Evolutionary conservation across 2,888 invertebrate genomes (phyloP).

Genomic region (Barypeithes pellucidus): DNA sequence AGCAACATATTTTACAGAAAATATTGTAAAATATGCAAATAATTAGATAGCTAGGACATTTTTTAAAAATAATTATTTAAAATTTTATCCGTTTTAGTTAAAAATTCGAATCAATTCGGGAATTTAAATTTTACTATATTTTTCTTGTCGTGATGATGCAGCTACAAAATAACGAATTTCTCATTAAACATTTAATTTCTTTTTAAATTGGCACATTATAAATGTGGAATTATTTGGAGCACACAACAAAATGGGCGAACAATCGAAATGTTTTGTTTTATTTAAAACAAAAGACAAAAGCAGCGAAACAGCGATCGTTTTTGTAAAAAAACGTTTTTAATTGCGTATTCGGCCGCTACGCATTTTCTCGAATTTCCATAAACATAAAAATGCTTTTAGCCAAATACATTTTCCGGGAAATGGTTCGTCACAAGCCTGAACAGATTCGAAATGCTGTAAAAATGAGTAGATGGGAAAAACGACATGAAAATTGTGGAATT

Average conservation of each 20-base stretch:
- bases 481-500: not conserved
- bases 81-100: too few relatives aligned
- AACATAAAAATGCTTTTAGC: constrained; percentile 24
- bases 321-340: constrained; percentile 11
- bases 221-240: not conserved
- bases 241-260: not conserved
- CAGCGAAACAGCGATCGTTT: not conserved
- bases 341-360: not conserved
- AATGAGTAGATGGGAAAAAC: not conserved
- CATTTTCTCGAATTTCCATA: constrained; percentile 22
- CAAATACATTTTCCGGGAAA: not conserved
- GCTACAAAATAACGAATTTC: too few relatives aligned
- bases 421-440: not conserved
- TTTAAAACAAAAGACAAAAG: constrained; percentile 6
- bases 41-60: too few relatives aligned
- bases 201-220: not conserved
- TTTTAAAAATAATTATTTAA: too few relatives aligned
- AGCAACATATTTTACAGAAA: too few relatives aligned
- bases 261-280: constrained; percentile 8
- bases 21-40: too few relatives aligned
- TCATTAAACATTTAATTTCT: too few relatives aligned
- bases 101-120: too few relatives aligned
- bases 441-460: not conserved
- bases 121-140: too few relatives aligned
- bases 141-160: too few relatives aligned